Percentiles rank a stretch among this genome's conserved stretches.
Conservation (phyloP, 2,888 invertebrate genomes). For the Caenorhabditis virilis region DNA sequence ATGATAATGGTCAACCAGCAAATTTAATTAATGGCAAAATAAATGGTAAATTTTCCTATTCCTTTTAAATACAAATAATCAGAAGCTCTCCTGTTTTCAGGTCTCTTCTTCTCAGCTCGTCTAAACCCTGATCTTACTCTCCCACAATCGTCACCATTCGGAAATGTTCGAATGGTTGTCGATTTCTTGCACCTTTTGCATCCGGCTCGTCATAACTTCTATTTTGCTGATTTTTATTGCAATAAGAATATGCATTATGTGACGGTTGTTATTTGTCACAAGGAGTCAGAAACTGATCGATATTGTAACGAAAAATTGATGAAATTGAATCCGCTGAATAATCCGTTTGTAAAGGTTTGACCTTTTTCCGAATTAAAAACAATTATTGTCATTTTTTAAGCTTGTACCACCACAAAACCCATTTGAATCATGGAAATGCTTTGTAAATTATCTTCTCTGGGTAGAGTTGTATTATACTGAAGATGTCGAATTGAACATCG, state of each 20-base stretch:
- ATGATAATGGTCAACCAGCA: slow-evolving; percentile 64
- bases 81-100: slow-evolving; percentile 44
- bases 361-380: not conserved
- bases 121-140: slow-evolving; percentile 46
- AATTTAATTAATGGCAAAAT: slow-evolving; percentile 62
- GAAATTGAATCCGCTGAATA: slow-evolving; percentile 47
- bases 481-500: slow-evolving; percentile 53
- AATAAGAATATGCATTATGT: slow-evolving; percentile 67
- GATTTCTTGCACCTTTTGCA: slow-evolving; percentile 28
- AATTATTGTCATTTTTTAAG: not conserved
- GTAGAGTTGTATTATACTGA: slow-evolving; percentile 67
- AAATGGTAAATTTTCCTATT: slow-evolving; percentile 27
- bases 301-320: slow-evolving; percentile 49
- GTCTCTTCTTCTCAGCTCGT: slow-evolving; percentile 68
- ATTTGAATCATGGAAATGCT: slow-evolving; percentile 32
- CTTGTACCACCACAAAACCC: slow-evolving; percentile 14
- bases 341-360: slow-evolving; percentile 55
- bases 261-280: slow-evolving; percentile 63
- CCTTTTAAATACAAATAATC: not conserved
- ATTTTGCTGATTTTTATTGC: slow-evolving; percentile 70
- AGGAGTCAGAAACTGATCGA: slow-evolving; percentile 55
- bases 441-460: slow-evolving; percentile 57
- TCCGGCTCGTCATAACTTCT: slow-evolving; percentile 50
- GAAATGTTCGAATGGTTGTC: slow-evolving; percentile 60
- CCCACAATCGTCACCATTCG: slow-evolving; percentile 64